Conservation (phyloP, 1,140 invertebrate genomes). For the Eulimnadia texana region DNA sequence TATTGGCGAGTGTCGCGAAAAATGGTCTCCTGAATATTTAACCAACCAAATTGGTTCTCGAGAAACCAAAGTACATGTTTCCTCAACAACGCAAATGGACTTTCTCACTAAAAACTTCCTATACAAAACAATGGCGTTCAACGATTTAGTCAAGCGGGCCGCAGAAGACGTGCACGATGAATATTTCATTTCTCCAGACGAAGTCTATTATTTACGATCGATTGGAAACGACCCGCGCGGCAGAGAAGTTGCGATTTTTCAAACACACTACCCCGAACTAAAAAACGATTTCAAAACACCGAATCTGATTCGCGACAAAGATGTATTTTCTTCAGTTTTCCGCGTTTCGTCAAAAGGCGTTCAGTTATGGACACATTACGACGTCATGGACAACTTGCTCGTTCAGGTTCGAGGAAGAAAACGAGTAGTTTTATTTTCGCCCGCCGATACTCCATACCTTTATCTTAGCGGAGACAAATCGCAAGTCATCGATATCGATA, state of each 20-base stretch:
- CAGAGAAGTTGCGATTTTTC: slow-evolving; percentile 38
- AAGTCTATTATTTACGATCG: slow-evolving; percentile 40
- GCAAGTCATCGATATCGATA: slow-evolving; percentile 39
- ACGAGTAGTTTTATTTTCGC: slow-evolving; percentile 37
- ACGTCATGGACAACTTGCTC: slow-evolving; percentile 45
- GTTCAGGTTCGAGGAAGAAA: slow-evolving; percentile 40
- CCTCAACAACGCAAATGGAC: slow-evolving; percentile 32
- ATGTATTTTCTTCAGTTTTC: slow-evolving; percentile 43
- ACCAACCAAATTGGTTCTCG: slow-evolving; percentile 26
- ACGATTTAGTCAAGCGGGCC: slow-evolving; percentile 32
- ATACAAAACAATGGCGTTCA: slow-evolving; percentile 37
- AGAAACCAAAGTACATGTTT: slow-evolving; percentile 38
- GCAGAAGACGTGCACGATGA: slow-evolving; percentile 25
- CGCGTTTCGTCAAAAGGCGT: slow-evolving; percentile 35
- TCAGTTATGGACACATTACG: slow-evolving; percentile 47
- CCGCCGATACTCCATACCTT: slow-evolving; percentile 35
- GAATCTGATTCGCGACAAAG: slow-evolving; percentile 28
- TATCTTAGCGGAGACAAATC: slow-evolving; percentile 46
- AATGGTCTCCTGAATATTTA: slow-evolving; percentile 39
- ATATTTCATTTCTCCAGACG: slow-evolving; percentile 29
- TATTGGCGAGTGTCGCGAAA: slow-evolving; percentile 34
- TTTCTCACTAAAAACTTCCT: slow-evolving; percentile 42
- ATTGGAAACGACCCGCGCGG: slow-evolving; percentile 36
- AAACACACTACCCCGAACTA: slow-evolving; percentile 34
- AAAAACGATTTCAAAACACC: slow-evolving; percentile 35